Conservation (phyloP, 2,888 invertebrate genomes). For the Serripes groenlandicus region DNA sequence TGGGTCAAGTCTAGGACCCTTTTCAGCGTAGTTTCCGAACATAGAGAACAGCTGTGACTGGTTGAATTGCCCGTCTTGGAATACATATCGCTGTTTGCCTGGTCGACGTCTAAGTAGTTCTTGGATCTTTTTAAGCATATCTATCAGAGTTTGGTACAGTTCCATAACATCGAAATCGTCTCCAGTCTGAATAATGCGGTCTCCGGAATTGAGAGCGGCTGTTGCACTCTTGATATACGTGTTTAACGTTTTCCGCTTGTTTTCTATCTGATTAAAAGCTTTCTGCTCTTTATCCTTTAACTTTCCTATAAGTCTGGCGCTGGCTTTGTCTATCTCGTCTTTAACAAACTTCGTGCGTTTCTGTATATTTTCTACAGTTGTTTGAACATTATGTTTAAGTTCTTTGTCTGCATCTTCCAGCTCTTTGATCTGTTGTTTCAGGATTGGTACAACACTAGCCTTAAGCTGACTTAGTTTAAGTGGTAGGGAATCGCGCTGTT, state of each 20-base stretch:
- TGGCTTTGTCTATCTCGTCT: constrained; percentile 61
- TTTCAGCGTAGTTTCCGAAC: constrained; percentile 58
- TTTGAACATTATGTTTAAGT: constrained; percentile 55
- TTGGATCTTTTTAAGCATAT: constrained; percentile 53
- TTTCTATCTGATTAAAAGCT: constrained; percentile 37
- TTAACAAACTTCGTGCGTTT: constrained; percentile 54
- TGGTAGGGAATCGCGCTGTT: constrained; percentile 59
- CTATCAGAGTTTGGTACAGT: constrained; percentile 55
- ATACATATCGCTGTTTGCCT: constrained; percentile 47
- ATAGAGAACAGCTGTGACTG: constrained; percentile 45
- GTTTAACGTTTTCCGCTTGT: constrained; percentile 41
- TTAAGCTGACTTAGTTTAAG: constrained; percentile 56
- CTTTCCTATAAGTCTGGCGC: constrained; percentile 45
- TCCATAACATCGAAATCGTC: constrained; percentile 67
- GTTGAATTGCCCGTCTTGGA: constrained; percentile 51
- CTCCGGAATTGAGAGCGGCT: constrained; percentile 55
- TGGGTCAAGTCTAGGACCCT: constrained; percentile 33
- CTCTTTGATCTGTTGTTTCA: constrained; percentile 62
- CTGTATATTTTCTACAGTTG: constrained; percentile 57
- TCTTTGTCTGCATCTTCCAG: constrained; percentile 54
- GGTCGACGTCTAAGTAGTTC: constrained; percentile 48
- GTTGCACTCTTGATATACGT: constrained; percentile 49
- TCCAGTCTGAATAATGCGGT: constrained; percentile 55
- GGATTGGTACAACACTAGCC: constrained; percentile 56
- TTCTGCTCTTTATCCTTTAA: constrained; percentile 52